Percentiles rank a stretch among this genome's conserved stretches.
Evolutionary conservation across 2,797 vertebrate species (phyloP).

Genomic region (Distichodus sexfasciatus): DNA sequence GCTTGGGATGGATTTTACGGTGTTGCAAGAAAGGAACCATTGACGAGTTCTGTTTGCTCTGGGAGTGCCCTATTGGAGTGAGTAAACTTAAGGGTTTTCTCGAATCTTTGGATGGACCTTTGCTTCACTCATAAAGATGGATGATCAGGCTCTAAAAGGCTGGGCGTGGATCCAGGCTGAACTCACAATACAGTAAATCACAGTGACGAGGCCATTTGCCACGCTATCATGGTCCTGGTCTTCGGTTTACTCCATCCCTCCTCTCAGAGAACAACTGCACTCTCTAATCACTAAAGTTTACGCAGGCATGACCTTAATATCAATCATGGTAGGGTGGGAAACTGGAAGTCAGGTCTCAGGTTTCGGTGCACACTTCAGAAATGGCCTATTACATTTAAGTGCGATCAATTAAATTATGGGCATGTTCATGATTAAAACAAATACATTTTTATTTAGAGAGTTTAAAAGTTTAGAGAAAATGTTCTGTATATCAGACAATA

Average conservation of each 20-base stretch:
- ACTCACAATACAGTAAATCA: conserved; percentile 16
- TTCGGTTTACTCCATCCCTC: not conserved
- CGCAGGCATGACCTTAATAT: not conserved
- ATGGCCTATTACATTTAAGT: too few species aligned
- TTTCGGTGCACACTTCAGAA: too few species aligned
- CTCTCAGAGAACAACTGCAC: not conserved
- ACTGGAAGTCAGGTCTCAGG: too few species aligned
- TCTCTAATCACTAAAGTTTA: not conserved
- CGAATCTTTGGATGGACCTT: conserved; percentile 19
- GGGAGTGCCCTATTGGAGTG: not conserved
- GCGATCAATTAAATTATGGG: too few species aligned
- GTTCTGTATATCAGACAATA: too few species aligned
- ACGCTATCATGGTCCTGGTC: conserved; percentile 3
- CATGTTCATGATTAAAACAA: too few species aligned
- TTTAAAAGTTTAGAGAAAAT: too few species aligned
- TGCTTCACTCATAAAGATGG: conserved; percentile 20
- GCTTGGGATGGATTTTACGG: conserved; percentile 5
- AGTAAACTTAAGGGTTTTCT: not conserved
- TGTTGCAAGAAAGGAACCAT: conserved; percentile 10
- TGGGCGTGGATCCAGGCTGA: conserved; percentile 25
- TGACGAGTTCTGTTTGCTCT: conserved; percentile 13
- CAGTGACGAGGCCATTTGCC: conserved; percentile 24
- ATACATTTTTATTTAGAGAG: too few species aligned
- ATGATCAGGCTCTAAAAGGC: conserved; percentile 13
- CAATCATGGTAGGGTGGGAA: not conserved